phyloP scores from a whole-genome alignment of 2,113 vertebrate species.

The Abramis brama region DNA sequence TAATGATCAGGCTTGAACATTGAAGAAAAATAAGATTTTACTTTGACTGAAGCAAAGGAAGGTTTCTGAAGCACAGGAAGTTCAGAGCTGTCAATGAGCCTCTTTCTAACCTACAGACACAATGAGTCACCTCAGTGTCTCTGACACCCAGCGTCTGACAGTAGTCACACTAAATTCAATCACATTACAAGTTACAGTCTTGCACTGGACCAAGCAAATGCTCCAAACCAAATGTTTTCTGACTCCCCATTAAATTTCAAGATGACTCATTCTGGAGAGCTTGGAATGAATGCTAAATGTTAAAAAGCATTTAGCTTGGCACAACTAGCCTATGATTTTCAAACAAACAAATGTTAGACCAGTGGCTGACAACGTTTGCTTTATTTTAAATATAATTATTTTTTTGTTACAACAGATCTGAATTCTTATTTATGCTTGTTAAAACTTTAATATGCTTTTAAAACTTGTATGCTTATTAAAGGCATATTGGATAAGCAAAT shows the following conservation, averaged over 20 bases:
- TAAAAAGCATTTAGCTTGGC: not conserved
- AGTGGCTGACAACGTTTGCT: not conserved
- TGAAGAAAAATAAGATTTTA: not conserved
- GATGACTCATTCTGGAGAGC: not conserved
- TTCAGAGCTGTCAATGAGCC: not conserved
- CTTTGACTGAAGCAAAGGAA: not conserved
- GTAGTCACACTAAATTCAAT: slow-evolving; percentile 14
- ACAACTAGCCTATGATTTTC: not conserved
- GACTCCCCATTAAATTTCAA: not conserved
- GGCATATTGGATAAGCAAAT: too few relatives aligned
- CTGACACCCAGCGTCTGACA: slow-evolving; percentile 38
- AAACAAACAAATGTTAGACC: not conserved
- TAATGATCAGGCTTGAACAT: not conserved
- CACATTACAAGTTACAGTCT: slow-evolving; percentile 25
- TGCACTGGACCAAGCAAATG: not conserved
- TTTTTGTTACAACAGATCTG: too few relatives aligned
- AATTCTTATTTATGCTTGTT: too few relatives aligned
- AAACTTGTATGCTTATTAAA: too few relatives aligned
- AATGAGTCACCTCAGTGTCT: slow-evolving; percentile 15
- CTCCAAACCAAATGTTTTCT: slow-evolving; percentile 8
- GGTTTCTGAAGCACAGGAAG: not conserved
- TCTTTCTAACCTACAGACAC: slow-evolving; percentile 10
- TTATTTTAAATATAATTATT: too few relatives aligned
- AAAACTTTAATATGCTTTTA: too few relatives aligned
- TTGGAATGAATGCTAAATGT: not conserved